phyloP scores from a whole-genome alignment of 2,888 invertebrate species.

The Dynastes maya region DNA sequence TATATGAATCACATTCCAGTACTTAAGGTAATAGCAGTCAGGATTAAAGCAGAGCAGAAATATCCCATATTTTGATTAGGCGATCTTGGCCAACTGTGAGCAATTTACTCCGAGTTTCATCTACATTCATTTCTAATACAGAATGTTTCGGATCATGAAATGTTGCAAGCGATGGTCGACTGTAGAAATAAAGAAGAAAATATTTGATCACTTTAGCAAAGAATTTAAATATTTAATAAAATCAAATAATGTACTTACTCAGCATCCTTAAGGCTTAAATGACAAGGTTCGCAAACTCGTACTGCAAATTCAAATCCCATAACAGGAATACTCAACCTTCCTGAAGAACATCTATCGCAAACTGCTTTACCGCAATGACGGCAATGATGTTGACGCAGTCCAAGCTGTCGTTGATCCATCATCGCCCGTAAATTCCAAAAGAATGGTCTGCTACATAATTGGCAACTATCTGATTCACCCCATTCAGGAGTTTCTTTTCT shows the following conservation, averaged over 20 bases:
- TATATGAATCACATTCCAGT: conserved; percentile 67
- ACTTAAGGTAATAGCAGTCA: conserved; percentile 55
- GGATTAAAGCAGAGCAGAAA: conserved; percentile 74
- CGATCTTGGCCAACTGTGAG: conserved; percentile 96
- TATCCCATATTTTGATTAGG: conserved; percentile 94
- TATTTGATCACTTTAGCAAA: conserved; percentile 14
- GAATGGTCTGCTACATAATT: conserved; percentile 95
- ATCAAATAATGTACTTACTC: conserved; percentile 79
- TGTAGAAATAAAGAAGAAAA: conserved; percentile 69
- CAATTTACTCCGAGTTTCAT: conserved; percentile 89
- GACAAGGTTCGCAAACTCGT: conserved; percentile 95
- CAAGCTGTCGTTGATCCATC: conserved; percentile 97
- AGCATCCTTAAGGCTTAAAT: conserved; percentile 84
- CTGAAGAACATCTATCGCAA: conserved; percentile 93
- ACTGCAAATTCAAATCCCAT: conserved; percentile 99
- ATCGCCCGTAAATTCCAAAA: conserved; percentile 99
- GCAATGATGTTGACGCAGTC: conserved; percentile 92
- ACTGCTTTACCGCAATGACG: conserved; percentile 96
- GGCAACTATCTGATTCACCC: conserved; percentile 95
- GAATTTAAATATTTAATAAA: conserved; percentile 10
- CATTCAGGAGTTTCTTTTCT: conserved; percentile 96
- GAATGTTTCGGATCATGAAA: conserved; percentile 97
- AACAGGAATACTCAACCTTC: conserved; percentile 90
- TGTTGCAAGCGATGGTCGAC: conserved; percentile 92
- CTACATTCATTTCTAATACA: conserved; percentile 89